Evolutionary conservation across 2,888 invertebrate species (phyloP), one percentile per base, ranked within the genome.

Genomic region (Ichneumoninae sp.): DNA sequence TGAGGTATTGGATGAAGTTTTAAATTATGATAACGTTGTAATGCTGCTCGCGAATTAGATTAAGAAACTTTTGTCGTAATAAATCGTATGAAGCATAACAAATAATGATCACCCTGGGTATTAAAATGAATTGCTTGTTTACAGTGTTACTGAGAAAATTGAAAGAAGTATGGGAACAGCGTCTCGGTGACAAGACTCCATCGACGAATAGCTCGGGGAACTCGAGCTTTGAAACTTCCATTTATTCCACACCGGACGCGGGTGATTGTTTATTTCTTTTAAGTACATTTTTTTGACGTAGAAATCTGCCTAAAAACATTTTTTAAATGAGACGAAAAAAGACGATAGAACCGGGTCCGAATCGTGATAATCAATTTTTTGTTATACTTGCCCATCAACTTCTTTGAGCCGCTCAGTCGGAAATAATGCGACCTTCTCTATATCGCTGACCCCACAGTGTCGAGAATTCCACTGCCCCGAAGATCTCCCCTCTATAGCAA

Each of bases 391-490:
- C n/a, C 0, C 16, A n/a, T 63, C 30, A 30, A 16, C 33, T 63
- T 6, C n/a, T 13, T 63, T 26, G 30, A 13, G 5, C 13, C 30
- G 7, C 26, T 60, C 10, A 33, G 13, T 13, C 30, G 30, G 6
- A 26, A 7, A 40, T n/a, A 40, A 36, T 16, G 13, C 2, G 19
- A 65, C 7, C 8, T 40, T 19, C n/a, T 66, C 19, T 40, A 13
- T 66, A 40, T 66, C 65, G 36, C 36, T 66, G 26, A n/a, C 19
- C 19, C 8, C 10, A 33, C 75, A 85, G 84, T 70, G 7, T 85
- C 84, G 50, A 81, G 50, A 82, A 85, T 85, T 81, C 84, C 84
- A 60, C 40, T 85, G 19, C 81, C 65, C 8, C 74, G 78, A 10
- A 81, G 78, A 60, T 81, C 81, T 47, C 69, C 78, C 10, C 36